Evolutionary conservation across 1,140 invertebrate genomes (phyloP), one percentile per base, ranked within the genome.

Genomic region (Drosophila pandora): DNA sequence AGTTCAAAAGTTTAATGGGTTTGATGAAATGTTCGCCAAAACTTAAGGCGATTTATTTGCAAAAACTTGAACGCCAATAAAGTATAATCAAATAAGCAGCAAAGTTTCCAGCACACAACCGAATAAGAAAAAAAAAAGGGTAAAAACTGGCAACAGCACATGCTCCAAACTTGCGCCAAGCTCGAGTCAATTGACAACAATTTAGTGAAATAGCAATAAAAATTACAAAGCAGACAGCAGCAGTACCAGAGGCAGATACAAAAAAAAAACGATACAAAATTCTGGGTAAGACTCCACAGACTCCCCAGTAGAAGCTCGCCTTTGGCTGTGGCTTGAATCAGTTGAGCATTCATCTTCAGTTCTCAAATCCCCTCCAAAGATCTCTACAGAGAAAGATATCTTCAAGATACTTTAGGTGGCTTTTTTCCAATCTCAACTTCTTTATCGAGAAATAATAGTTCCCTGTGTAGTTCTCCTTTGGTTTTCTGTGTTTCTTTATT

Each of bases 131-230:
- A 8, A 43, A 30, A 32, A 50, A 34, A 41, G 49, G 30, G 49
- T 25, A 23, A 68, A 72, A 73, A 64, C 48, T 53, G 53, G 60
- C 47, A 50, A 53, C 53, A 32, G 39, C 59, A 76, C 53, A 58
- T 62, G 52, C 41, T 75, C 30, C 39, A 56, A 67, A 79, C 61
- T 79, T 78, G 76, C 60, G 56, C 60, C 61, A 79, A 79, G 12
- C 55, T 59, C 62, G 25, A 76, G 56, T 79, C 76, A 79, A 79
- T 79, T 79, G 76, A 79, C 76, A 76, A 76, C 73, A 79, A 78
- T 78, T 79, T 79, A 79, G 68, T 49, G 76, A 68, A 79, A 61
- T 58, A 55, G 76, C 76, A 74, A 79, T 73, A 79, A 79, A 76
- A 76, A 68, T 76, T 67, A 76, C 62, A 55, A 74, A 59, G 53